Percentiles rank a stretch among this genome's conserved stretches.
These are phyloP conservation scores for Halichondria panicea DNA, from an alignment of 37 sponge, comb jelly and placozoan genomes.

Conservation along the genomic window DNA sequence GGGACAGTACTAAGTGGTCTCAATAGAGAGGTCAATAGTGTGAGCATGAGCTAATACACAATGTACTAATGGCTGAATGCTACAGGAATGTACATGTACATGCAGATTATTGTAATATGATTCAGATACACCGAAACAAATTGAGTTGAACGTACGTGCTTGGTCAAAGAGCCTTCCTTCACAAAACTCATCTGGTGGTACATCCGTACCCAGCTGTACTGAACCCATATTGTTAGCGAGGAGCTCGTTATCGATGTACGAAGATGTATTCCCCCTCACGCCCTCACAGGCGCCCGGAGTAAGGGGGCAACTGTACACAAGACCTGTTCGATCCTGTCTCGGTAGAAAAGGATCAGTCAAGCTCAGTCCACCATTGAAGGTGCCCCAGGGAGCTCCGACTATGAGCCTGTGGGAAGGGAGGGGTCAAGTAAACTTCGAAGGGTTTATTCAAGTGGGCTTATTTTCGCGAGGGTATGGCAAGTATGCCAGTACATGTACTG, in stretches of 20 bases:
- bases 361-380: conserved; percentile 39
- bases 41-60: no score
- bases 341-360: neutral
- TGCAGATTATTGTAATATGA: no score
- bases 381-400: conserved; percentile 44
- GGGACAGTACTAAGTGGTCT: no score
- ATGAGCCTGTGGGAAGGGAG: conserved; percentile 5
- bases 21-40: no score
- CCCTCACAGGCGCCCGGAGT: conserved; percentile 7
- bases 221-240: neutral
- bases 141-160: conserved; percentile 8
- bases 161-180: conserved; percentile 35
- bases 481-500: no score
- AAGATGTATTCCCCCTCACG: conserved; percentile 5
- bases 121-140: neutral
- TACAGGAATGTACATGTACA: no score
- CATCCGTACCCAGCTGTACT: neutral
- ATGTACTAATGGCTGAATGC: no score
- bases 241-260: neutral
- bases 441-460: no score
- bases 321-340: conserved; percentile 8
- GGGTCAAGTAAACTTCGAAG: neutral
- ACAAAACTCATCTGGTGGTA: neutral
- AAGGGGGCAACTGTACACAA: conserved; percentile 43
- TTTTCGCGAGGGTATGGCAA: no score